Conservation (phyloP, 2,888 invertebrate genomes). For the Nysson spinosus region DNA sequence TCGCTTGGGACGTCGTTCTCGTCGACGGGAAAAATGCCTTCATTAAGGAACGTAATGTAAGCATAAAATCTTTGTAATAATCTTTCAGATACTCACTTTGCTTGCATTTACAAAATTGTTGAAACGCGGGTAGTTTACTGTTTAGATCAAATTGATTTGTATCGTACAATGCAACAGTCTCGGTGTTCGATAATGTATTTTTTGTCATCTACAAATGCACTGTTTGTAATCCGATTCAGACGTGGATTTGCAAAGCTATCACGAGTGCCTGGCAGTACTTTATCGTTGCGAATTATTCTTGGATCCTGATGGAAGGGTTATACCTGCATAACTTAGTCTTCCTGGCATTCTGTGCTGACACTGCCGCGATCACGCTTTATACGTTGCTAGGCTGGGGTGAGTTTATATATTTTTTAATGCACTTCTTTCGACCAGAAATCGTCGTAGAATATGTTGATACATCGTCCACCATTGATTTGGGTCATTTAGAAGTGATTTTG, state of each 20-base stretch:
- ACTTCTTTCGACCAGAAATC: too few species aligned
- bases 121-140: not conserved
- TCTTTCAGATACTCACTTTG: not conserved
- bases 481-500: too few species aligned
- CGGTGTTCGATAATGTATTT: too few species aligned
- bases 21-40: slow-evolving; percentile 73
- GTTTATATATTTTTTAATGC: too few species aligned
- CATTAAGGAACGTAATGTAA: slow-evolving; percentile 75
- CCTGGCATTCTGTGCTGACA: slow-evolving; percentile 82
- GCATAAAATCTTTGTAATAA: slow-evolving; percentile 23
- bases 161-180: too few species aligned
- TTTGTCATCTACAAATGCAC: slow-evolving; percentile 5
- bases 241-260: slow-evolving; percentile 83
- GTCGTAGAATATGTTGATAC: too few species aligned
- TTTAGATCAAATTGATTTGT: too few species aligned
- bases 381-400: slow-evolving; percentile 84
- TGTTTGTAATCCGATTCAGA: slow-evolving; percentile 72
- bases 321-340: slow-evolving; percentile 85
- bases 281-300: slow-evolving; percentile 83
- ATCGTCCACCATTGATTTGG: too few species aligned
- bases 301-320: slow-evolving; percentile 85
- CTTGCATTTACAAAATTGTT: not conserved
- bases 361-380: slow-evolving; percentile 80
- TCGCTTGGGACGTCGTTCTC: slow-evolving; percentile 75
- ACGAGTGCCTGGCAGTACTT: slow-evolving; percentile 82